Evolutionary conservation across 2,113 vertebrate species (phyloP), one percentile per base, ranked within the genome.

Genomic region (Choloepus hoffmanni): DNA sequence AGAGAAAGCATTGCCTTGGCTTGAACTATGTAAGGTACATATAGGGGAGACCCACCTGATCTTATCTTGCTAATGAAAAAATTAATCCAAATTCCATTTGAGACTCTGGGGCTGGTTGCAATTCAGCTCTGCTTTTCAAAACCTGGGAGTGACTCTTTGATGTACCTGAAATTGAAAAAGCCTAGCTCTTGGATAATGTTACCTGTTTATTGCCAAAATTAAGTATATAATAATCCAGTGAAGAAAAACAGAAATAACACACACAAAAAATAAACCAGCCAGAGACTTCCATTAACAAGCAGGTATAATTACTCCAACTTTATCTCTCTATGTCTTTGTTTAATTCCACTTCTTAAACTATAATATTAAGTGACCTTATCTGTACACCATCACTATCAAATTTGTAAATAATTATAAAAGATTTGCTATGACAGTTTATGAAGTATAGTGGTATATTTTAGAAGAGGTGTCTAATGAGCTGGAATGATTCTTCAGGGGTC

Each of bases 1-100:
- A 96, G 10, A 73, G 58, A 86, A 93, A 62, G 18, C 30, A 87
- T 55, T 90, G 43, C 10, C 15, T 76, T 95, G 8, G 4, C 89
- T 89, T 90, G 50, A 85, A 89, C 73, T 83, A 15, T 67, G 78
- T 78, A 24, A 91, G 72, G 79, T 70, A 3, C 19, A 48, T n/a
- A 43, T 36, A 48, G 23, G 40, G 7, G 10, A 85, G 74, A 91
- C 63, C 84, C 58, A 90, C 16, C 60, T 70, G 33, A 21, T n/a
- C 76, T 95, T 96, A 92, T 96, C 90, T 95, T 72, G 58, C 13
- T 96, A 90, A 94, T 92, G 87, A 97, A 90, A 96, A 94, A 77
- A 92, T 96, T 95, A 87, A 94, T 95, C 70, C 79, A 92, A 95
- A 97, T 97, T 95, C 53, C 72, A 90, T 89, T 16, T 77, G 94